A percentile compares a stretch with the other conserved stretches of the same genome.
Conservation (phyloP, 2,888 invertebrate species). For the Apodemia hepburni region DNA sequence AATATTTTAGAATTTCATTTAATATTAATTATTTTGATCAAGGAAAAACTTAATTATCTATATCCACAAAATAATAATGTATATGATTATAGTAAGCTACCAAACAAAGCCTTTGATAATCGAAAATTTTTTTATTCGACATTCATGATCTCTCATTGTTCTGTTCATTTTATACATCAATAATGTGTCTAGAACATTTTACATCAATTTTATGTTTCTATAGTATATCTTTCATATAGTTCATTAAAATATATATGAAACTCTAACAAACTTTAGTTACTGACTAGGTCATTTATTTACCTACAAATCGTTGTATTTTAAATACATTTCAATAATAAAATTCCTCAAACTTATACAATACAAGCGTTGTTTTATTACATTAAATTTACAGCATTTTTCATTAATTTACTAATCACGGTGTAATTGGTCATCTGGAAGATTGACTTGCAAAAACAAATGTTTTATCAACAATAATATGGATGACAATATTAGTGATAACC, state of each 20-base stretch:
- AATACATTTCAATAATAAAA: constrained; percentile 39
- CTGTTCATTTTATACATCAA: background rate
- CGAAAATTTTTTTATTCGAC: background rate
- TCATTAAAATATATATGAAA: constrained; percentile 5
- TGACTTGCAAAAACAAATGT: constrained; percentile 28
- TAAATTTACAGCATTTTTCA: constrained; percentile 25
- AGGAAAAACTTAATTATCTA: no score
- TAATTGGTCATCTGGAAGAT: constrained; percentile 57
- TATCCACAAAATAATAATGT: no score
- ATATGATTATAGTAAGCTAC: no score
- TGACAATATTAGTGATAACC: constrained; percentile 28
- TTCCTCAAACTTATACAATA: constrained; percentile 31
- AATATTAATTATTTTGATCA: no score
- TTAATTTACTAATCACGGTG: constrained; percentile 24
- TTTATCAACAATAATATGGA: constrained; percentile 34
- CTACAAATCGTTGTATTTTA: constrained; percentile 48
- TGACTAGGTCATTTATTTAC: constrained; percentile 17
- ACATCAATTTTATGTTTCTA: background rate
- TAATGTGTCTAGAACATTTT: background rate
- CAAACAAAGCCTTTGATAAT: no score
- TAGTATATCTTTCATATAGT: constrained; percentile 19
- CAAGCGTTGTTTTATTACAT: constrained; percentile 29
- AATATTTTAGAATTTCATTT: no score
- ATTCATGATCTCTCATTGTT: background rate
- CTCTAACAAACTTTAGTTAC: constrained; percentile 8